phyloP scores from a whole-genome alignment of 2,888 invertebrate genomes.

The Acleris holmiana region DNA sequence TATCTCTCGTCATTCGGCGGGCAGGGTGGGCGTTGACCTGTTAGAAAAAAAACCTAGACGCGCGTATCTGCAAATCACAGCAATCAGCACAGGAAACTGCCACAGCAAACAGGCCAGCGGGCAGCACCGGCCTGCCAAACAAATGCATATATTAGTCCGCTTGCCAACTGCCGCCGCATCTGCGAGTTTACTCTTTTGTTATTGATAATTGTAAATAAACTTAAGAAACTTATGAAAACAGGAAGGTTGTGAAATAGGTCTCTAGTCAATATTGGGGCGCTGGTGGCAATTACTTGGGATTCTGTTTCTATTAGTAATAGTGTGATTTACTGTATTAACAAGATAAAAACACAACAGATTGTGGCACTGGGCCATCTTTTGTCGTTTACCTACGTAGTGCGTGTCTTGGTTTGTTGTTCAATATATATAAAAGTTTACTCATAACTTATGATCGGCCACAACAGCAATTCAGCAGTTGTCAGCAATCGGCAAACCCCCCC shows the following conservation, averaged over 20 bases:
- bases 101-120: conserved; percentile 83
- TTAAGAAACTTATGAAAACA: conserved; percentile 2
- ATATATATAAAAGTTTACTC: conserved; percentile 81
- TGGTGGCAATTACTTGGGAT: conserved; percentile 3
- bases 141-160: conserved; percentile 73
- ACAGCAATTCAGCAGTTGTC: conserved; percentile 83
- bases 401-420: conserved; percentile 69
- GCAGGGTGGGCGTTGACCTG: conserved; percentile 65
- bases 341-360: not conserved
- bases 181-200: conserved; percentile 10
- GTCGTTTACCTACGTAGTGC: conserved; percentile 56
- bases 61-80: conserved; percentile 78
- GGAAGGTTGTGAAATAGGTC: conserved; percentile 2
- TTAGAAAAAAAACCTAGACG: conserved; percentile 69
- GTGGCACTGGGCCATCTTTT: conserved; percentile 4
- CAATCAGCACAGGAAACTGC: conserved; percentile 81
- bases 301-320: conserved; percentile 1
- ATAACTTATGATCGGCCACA: conserved; percentile 83
- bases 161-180: conserved; percentile 44
- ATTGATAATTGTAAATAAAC: not conserved
- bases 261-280: not conserved
- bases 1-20: conserved; percentile 48
- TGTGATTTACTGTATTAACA: conserved; percentile 5
- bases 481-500: conserved; percentile 78
- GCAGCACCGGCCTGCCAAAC: conserved; percentile 84